A percentile compares a stretch with the other conserved stretches of the same genome.
Conservation (phyloP, 2,888 invertebrate genomes). For the Spodoptera littoralis region DNA sequence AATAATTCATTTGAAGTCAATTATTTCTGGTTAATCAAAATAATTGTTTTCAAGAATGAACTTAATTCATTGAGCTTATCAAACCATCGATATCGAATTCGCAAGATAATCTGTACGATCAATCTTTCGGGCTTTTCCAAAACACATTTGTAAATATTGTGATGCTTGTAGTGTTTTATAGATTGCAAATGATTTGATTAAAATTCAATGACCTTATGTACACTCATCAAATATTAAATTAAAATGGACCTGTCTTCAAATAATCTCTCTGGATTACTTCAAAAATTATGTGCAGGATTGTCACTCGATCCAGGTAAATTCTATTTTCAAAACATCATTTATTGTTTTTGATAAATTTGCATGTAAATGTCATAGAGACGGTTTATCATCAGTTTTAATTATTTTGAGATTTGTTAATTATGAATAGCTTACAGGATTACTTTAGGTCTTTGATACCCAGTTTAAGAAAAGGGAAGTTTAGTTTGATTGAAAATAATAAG, state of each 20-base stretch:
- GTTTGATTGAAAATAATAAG: neutral
- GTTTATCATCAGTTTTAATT: conserved; percentile 34
- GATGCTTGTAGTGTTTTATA: conserved; percentile 22
- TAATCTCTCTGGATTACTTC: conserved; percentile 75
- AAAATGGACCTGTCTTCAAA: conserved; percentile 72
- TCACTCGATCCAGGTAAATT: conserved; percentile 82
- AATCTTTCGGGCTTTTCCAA: conserved; percentile 1
- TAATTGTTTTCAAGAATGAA: conserved; percentile 7
- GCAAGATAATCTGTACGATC: neutral
- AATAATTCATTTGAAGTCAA: conserved; percentile 14
- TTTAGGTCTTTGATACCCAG: conserved; percentile 62
- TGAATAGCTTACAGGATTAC: conserved; percentile 73
- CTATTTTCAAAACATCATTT: conserved; percentile 64
- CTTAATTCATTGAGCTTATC: conserved; percentile 3
- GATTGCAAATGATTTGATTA: conserved; percentile 1
- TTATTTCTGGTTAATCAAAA: conserved; percentile 3
- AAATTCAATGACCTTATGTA: conserved; percentile 12
- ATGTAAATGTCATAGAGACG: conserved; percentile 35
- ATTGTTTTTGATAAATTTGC: conserved; percentile 40
- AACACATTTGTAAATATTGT: conserved; percentile 43
- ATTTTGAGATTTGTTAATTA: conserved; percentile 49
- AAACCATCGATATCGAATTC: neutral
- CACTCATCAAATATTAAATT: conserved; percentile 11
- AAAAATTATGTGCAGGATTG: conserved; percentile 80
- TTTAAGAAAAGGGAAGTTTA: conserved; percentile 57